These are phyloP conservation scores for Garra rufa DNA, from an alignment of 2,113 vertebrate species.

Conservation along the genomic window DNA sequence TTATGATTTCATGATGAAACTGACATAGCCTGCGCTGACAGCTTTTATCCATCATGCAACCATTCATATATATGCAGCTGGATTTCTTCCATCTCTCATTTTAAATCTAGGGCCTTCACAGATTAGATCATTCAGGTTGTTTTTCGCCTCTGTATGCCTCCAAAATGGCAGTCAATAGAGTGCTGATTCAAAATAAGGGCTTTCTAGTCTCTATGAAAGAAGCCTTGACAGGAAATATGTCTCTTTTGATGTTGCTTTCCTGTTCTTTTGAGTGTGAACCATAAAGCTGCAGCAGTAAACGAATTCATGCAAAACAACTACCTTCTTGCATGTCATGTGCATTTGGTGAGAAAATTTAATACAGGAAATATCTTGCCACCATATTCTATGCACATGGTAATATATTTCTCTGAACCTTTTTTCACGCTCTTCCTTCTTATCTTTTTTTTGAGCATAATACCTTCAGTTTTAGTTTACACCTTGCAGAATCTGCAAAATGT, in stretches of 20 bases:
- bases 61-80: neutral
- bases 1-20: conserved; percentile 32
- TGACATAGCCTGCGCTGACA: neutral
- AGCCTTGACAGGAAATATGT: conserved; percentile 43
- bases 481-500: too few relatives aligned
- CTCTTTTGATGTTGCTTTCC: conserved; percentile 33
- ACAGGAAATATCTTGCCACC: neutral
- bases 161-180: conserved; percentile 40
- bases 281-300: conserved; percentile 9
- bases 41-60: conserved; percentile 6
- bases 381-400: neutral
- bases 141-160: conserved; percentile 12
- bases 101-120: neutral
- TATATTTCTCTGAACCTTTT: neutral
- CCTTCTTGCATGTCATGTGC: conserved; percentile 11
- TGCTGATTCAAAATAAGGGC: conserved; percentile 45
- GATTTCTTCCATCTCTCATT: conserved; percentile 15
- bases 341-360: neutral
- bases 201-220: conserved; percentile 30
- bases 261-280: neutral
- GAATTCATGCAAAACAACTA: neutral
- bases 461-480: too few relatives aligned
- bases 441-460: too few relatives aligned
- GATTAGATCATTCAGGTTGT: neutral
- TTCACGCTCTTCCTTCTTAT: neutral